phyloP scores from a whole-genome alignment of 1,140 invertebrate genomes.

The Limonius californicus region DNA sequence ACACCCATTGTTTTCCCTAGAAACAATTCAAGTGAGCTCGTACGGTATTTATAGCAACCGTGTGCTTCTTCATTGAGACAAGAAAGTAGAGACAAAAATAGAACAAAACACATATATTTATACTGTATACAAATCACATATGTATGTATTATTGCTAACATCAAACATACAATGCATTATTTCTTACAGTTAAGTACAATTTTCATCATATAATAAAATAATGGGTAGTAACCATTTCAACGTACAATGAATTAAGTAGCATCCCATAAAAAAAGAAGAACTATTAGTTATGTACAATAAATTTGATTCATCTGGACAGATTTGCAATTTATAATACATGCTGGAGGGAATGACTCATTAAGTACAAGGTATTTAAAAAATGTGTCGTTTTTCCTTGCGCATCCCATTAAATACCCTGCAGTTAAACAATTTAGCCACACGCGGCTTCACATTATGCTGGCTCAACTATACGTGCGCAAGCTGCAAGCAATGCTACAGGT shows the following conservation, averaged over 20 bases:
- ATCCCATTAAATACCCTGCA: slow-evolving; percentile 12
- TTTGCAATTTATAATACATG: slow-evolving; percentile 46
- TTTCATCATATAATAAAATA: slow-evolving; percentile 46
- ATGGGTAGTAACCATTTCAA: slow-evolving; percentile 42
- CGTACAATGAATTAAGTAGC: slow-evolving; percentile 38
- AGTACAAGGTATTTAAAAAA: slow-evolving; percentile 18
- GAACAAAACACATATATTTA: slow-evolving; percentile 46
- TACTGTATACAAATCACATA: slow-evolving; percentile 47
- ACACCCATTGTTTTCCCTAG: too few species aligned
- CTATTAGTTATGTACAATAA: slow-evolving; percentile 47
- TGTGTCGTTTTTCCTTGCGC: not conserved
- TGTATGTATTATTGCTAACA: slow-evolving; percentile 47
- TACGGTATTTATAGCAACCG: too few species aligned
- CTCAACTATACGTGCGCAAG: slow-evolving; percentile 33
- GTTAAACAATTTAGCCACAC: slow-evolving; percentile 28
- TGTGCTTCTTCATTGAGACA: not conserved
- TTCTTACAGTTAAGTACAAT: slow-evolving; percentile 47
- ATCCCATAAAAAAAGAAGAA: slow-evolving; percentile 44
- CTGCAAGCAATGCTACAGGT: slow-evolving; percentile 37
- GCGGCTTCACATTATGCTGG: slow-evolving; percentile 42
- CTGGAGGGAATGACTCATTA: slow-evolving; percentile 45
- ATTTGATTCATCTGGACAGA: slow-evolving; percentile 49
- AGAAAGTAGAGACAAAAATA: not conserved
- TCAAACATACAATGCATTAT: slow-evolving; percentile 46
- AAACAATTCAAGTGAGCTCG: too few species aligned